Conservation (phyloP, 2,888 invertebrate species). For the Polyommatus iphigenia region DNA sequence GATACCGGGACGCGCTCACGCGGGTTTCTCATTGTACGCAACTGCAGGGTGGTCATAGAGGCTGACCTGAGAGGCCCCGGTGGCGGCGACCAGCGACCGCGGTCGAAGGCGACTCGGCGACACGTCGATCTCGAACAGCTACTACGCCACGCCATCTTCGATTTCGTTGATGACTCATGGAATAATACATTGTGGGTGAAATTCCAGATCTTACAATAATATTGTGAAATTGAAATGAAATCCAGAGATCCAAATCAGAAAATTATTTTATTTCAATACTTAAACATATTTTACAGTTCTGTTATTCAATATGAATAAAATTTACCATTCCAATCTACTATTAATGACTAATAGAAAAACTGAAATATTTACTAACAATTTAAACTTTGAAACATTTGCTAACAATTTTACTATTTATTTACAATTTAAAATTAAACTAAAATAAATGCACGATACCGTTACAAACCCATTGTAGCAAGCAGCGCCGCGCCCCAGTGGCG, state of each 20-base stretch:
- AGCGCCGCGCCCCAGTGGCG: conserved; percentile 79
- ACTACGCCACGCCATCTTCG: conserved; percentile 55
- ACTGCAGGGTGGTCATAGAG: conserved; percentile 47
- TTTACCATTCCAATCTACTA: conserved; percentile 68
- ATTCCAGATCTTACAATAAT: conserved; percentile 56
- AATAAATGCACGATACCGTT: conserved; percentile 78
- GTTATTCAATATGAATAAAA: conserved; percentile 79
- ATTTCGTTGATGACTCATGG: conserved; percentile 75
- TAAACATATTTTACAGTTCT: conserved; percentile 77
- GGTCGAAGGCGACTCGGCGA: conserved; percentile 47
- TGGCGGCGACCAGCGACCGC: conserved; percentile 19
- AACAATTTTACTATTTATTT: conserved; percentile 45
- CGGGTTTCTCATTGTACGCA: conserved; percentile 46
- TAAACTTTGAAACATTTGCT: conserved; percentile 39
- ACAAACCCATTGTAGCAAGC: conserved; percentile 82
- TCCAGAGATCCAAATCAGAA: conserved; percentile 56
- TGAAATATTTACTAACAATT: conserved; percentile 58
- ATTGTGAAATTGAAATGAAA: conserved; percentile 52
- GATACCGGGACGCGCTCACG: conserved; percentile 67
- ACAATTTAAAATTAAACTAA: conserved; percentile 51
- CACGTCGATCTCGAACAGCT: conserved; percentile 53
- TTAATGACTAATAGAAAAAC: conserved; percentile 60
- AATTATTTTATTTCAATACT: conserved; percentile 74
- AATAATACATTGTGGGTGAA: conserved; percentile 77
- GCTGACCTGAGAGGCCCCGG: conserved; percentile 19